A percentile compares a stretch with the other conserved stretches of the same genome.
phyloP scores from a whole-genome alignment of 2,113 vertebrate species.

The human (Homo sapiens) region DNA sequence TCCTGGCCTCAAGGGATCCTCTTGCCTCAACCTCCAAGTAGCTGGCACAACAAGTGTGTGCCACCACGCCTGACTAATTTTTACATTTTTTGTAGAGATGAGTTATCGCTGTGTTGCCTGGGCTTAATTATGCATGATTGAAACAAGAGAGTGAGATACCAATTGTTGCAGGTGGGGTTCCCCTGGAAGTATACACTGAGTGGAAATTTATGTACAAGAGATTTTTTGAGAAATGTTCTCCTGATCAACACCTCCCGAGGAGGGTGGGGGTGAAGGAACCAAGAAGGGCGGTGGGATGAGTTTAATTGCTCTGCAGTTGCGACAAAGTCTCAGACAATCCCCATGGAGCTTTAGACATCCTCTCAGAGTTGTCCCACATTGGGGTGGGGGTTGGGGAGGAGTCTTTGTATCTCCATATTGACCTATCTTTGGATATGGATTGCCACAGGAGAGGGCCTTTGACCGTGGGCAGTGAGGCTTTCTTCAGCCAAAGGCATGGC shows the following conservation, averaged over 20 bases:
- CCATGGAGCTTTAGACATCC: neutral
- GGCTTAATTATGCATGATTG: neutral
- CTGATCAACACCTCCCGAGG: neutral
- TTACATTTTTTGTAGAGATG: too few relatives aligned
- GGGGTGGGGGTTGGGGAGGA: neutral
- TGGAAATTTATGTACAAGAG: neutral
- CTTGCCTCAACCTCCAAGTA: too few relatives aligned
- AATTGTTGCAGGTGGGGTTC: neutral
- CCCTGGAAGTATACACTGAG: neutral
- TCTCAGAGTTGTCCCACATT: fast-evolving
- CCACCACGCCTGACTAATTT: too few relatives aligned
- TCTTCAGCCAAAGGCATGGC: neutral
- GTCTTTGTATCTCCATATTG: fast-evolving
- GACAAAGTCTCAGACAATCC: fast-evolving
- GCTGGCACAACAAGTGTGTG: too few relatives aligned
- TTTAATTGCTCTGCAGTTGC: fast-evolving
- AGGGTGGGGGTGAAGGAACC: too few relatives aligned
- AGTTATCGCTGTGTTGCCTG: too few relatives aligned
- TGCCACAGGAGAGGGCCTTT: neutral
- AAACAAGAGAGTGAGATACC: too few relatives aligned
- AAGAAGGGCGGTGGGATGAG: fast-evolving
- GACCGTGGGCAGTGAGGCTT: neutral
- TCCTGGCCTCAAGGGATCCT: too few relatives aligned
- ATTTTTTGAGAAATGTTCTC: neutral
- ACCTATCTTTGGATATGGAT: neutral